Evolutionary conservation across 2,797 vertebrate genomes (phyloP).

Genomic region (Trichosurus vulpecula): DNA sequence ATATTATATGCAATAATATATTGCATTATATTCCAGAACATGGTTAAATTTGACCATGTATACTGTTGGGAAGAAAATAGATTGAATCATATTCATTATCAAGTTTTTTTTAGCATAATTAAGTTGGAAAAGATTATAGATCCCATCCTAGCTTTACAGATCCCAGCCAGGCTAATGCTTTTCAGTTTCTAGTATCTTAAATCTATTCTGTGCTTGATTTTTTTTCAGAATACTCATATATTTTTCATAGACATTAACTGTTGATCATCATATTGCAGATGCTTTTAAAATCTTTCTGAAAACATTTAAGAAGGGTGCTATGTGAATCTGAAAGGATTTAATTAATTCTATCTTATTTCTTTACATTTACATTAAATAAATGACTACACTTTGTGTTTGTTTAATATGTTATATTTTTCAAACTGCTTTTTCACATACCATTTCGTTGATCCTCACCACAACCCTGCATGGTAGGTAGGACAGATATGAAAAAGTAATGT

Average conservation of each 20-base stretch:
- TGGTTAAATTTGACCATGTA: conserved; percentile 35
- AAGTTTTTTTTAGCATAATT: conserved; percentile 19
- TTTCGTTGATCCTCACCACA: not conserved
- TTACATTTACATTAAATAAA: conserved; percentile 31
- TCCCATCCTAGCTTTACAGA: not conserved
- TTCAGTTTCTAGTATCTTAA: conserved; percentile 44
- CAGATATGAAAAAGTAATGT: not conserved
- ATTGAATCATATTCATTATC: conserved; percentile 2
- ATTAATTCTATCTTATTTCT: conserved; percentile 41
- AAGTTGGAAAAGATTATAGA: not conserved
- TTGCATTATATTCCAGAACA: conserved; percentile 3
- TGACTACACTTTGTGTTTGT: conserved; percentile 34
- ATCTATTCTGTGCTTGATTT: conserved; percentile 24
- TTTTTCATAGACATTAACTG: conserved; percentile 54
- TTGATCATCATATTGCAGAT: conserved; percentile 39
- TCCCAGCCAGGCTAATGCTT: not conserved
- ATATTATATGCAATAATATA: too few relatives aligned
- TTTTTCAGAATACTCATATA: conserved; percentile 34
- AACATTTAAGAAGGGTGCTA: conserved; percentile 49
- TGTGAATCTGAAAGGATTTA: conserved; percentile 49
- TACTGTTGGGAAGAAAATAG: conserved; percentile 38
- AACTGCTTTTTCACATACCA: not conserved
- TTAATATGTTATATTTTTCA: conserved; percentile 8
- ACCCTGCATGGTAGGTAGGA: not conserved
- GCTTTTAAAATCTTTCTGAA: conserved; percentile 56